These are phyloP conservation scores for Prionailurus viverrinus DNA, from an alignment of 2,113 vertebrate species.

Conservation along the genomic window DNA sequence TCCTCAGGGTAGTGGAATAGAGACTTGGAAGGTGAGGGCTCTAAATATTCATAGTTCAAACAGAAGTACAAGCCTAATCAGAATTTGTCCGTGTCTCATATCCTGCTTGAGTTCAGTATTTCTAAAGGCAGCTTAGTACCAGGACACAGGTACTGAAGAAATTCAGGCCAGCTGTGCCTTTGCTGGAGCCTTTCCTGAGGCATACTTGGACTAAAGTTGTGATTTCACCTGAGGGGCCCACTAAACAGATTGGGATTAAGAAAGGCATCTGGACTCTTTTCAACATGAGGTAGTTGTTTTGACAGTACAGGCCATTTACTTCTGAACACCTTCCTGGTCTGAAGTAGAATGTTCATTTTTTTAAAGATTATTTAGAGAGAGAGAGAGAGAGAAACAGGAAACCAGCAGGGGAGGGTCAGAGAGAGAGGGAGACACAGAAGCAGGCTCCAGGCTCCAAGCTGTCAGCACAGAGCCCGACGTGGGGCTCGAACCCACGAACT, in stretches of 20 bases:
- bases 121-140: neutral
- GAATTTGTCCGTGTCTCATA: neutral
- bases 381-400: too few relatives aligned
- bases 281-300: neutral
- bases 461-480: too few relatives aligned
- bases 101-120: neutral
- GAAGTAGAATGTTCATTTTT: neutral
- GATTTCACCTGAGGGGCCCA: constrained; percentile 6
- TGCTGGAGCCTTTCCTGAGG: neutral
- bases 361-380: too few relatives aligned
- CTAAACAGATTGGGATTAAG: neutral
- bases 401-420: too few relatives aligned
- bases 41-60: neutral
- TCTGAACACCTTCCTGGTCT: neutral
- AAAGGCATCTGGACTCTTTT: neutral
- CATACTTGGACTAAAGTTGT: neutral
- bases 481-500: too few relatives aligned
- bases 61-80: neutral
- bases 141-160: neutral
- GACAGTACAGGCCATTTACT: neutral
- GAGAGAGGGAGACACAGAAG: too few relatives aligned
- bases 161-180: neutral
- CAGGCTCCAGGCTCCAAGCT: too few relatives aligned
- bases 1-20: neutral
- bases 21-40: neutral